Conservation (phyloP, 2,113 vertebrate species). For the Coregonus clupeaformis region DNA sequence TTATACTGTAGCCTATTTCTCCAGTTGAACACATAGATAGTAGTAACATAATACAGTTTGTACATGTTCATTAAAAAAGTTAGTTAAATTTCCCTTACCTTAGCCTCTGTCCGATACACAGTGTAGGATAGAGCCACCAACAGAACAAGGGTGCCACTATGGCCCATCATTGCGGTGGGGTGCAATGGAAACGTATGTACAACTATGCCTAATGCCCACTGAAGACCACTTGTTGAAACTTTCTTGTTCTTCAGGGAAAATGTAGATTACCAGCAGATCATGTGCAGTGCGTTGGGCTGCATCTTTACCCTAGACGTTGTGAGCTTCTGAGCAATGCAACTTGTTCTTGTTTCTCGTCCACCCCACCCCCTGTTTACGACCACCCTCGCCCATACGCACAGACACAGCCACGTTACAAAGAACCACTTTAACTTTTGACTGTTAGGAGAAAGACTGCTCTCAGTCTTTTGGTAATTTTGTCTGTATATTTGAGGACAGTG, state of each 20-base stretch:
- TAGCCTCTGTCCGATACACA: constrained; percentile 51
- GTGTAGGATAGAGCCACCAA: constrained; percentile 53
- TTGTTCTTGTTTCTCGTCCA: constrained; percentile 62
- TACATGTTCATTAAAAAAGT: not conserved
- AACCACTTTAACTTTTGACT: constrained; percentile 65
- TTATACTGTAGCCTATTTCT: not conserved
- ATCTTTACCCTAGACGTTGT: constrained; percentile 75
- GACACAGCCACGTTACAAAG: constrained; percentile 55
- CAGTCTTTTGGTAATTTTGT: constrained; percentile 44
- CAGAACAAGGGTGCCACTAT: constrained; percentile 48
- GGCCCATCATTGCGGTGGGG: constrained; percentile 61
- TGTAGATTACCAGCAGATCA: constrained; percentile 51
- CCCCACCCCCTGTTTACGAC: constrained; percentile 72
- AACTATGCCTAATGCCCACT: constrained; percentile 29
- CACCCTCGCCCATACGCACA: constrained; percentile 64
- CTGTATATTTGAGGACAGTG: constrained; percentile 35
- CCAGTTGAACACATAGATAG: not conserved
- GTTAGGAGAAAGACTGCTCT: constrained; percentile 64
- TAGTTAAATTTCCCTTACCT: constrained; percentile 59
- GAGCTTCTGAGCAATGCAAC: constrained; percentile 61
- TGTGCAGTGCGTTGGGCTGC: constrained; percentile 59
- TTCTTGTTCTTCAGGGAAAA: constrained; percentile 28
- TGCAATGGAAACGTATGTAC: constrained; percentile 23
- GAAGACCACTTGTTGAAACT: constrained; percentile 45
- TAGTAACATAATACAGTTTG: not conserved